Evolutionary conservation across 2,113 vertebrate species (phyloP).

Genomic region (Psilopogon haemacephalus): DNA sequence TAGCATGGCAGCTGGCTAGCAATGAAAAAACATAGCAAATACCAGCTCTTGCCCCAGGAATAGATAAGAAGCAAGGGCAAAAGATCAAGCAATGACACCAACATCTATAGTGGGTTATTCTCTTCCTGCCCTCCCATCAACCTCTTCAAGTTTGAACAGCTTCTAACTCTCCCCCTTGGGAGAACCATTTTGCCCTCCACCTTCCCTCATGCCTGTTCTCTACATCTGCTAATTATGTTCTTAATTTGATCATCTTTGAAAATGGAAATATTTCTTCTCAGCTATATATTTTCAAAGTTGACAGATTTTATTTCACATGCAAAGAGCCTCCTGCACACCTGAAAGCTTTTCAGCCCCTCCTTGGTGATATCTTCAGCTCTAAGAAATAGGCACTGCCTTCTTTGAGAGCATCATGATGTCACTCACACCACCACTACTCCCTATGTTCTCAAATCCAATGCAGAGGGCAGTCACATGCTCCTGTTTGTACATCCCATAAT

Average conservation of each 20-base stretch:
- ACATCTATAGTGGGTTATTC: background rate
- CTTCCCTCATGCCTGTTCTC: background rate
- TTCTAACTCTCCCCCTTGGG: background rate
- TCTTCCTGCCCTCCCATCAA: background rate
- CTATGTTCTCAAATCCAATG: background rate
- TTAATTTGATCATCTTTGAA: background rate
- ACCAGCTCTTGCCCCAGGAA: background rate
- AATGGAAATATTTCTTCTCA: background rate
- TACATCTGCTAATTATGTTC: accelerated
- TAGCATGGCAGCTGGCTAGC: accelerated
- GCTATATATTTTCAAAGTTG: background rate
- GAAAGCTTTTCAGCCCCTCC: background rate
- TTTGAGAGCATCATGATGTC: background rate
- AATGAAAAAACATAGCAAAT: background rate
- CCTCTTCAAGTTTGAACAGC: background rate
- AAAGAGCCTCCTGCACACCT: background rate
- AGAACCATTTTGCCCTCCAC: background rate
- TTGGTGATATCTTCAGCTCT: background rate
- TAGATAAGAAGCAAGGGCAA: background rate
- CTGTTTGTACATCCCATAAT: constrained; percentile 40
- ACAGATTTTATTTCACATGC: background rate
- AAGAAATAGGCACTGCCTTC: background rate
- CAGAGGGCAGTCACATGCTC: constrained; percentile 19
- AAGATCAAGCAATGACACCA: background rate
- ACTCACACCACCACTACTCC: accelerated